phyloP scores from a whole-genome alignment of 2,113 vertebrate genomes.

The Ginglymostoma cirratum region DNA sequence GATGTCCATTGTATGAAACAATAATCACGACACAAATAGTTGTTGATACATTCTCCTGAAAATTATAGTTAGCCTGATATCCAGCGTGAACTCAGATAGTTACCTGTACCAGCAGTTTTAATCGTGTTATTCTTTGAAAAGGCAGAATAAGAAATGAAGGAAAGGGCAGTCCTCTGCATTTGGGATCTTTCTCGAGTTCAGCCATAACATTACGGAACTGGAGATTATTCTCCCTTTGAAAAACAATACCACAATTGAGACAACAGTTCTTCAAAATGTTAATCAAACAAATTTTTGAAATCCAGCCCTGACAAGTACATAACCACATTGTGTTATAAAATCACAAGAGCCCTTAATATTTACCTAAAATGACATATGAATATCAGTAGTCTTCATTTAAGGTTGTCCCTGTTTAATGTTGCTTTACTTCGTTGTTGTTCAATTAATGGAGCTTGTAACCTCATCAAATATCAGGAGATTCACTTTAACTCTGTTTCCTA shows the following conservation, averaged over 20 bases:
- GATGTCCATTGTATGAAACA: not conserved
- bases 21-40: not conserved
- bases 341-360: not conserved
- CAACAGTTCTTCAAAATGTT: not conserved
- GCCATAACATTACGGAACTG: constrained; percentile 77
- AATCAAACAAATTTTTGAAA: not conserved
- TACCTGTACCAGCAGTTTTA: constrained; percentile 90
- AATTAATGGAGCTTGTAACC: no score
- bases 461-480: no score
- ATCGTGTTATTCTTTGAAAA: constrained; percentile 93
- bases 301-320: not conserved
- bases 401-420: no score
- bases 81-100: not conserved
- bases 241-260: constrained; percentile 33
- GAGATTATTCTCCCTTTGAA: constrained; percentile 76
- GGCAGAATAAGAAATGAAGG: constrained; percentile 94
- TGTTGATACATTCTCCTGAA: not conserved
- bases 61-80: not conserved
- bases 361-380: not conserved
- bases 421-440: no score
- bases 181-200: constrained; percentile 73
- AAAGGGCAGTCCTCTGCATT: constrained; percentile 82
- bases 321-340: not conserved
- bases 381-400: not conserved
- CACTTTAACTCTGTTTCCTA: no score